Evolutionary conservation across 2,797 vertebrate genomes (phyloP).

Genomic region (Molossus molossus): DNA sequence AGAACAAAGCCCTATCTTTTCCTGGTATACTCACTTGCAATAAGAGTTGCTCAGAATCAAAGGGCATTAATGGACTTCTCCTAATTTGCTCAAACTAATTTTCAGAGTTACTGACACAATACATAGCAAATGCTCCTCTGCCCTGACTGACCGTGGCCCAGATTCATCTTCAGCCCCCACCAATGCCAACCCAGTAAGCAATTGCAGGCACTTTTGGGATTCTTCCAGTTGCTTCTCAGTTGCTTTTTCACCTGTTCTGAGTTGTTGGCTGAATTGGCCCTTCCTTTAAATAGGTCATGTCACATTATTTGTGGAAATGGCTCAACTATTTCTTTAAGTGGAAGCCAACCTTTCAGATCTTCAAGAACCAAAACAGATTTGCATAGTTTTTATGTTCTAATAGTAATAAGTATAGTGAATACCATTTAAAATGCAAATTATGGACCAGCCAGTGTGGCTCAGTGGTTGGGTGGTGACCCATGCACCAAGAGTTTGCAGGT

Average conservation of each 20-base stretch:
- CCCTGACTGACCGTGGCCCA: not conserved
- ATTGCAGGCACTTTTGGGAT: not conserved
- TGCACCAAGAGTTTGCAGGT: too few species aligned
- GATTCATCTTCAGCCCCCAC: not conserved
- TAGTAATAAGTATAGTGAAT: not conserved
- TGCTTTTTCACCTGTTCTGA: slow-evolving; percentile 10
- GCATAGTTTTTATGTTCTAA: not conserved
- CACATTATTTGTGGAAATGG: not conserved
- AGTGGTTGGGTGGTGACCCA: too few species aligned
- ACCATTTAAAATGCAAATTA: not conserved
- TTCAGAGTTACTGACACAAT: not conserved
- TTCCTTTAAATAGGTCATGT: slow-evolving; percentile 4
- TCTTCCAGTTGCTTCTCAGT: not conserved
- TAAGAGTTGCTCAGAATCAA: not conserved
- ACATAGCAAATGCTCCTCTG: not conserved
- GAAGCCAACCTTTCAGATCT: slow-evolving; percentile 20
- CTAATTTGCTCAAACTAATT: not conserved
- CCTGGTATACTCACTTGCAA: not conserved
- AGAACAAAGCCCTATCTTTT: not conserved
- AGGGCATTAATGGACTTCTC: not conserved
- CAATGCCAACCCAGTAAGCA: not conserved
- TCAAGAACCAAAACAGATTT: slow-evolving; percentile 17
- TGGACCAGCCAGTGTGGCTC: not conserved
- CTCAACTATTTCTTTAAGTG: not conserved
- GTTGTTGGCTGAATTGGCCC: not conserved